These are phyloP conservation scores for Sylvietta virens DNA, from an alignment of 2,113 vertebrate genomes.

Conservation along the genomic window DNA sequence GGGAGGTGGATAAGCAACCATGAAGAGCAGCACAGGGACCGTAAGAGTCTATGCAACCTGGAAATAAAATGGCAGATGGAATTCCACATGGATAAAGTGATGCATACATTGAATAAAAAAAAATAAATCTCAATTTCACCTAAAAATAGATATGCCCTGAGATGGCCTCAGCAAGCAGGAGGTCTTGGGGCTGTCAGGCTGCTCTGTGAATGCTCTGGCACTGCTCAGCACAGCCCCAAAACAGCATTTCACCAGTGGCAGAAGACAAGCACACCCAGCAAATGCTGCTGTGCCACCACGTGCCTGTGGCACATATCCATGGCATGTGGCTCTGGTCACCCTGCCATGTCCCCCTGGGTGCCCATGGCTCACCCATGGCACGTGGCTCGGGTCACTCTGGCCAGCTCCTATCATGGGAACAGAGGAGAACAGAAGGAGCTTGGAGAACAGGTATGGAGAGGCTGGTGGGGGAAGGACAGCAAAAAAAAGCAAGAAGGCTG, in stretches of 20 bases:
- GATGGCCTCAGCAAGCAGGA: neutral
- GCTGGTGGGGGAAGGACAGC: neutral
- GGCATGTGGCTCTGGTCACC: neutral
- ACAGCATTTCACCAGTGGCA: neutral
- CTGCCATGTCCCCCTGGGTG: neutral
- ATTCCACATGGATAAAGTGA: neutral
- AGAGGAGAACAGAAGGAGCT: neutral
- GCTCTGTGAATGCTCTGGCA: neutral
- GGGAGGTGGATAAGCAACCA: neutral
- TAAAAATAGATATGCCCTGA: neutral
- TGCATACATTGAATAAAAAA: neutral
- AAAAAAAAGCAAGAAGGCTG: neutral
- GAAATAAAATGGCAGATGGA: neutral
- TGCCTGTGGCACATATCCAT: neutral
- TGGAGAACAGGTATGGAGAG: fast-evolving
- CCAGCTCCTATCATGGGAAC: fast-evolving
- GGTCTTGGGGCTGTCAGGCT: neutral
- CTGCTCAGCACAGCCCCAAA: neutral
- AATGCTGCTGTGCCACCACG: fast-evolving
- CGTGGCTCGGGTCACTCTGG: neutral
- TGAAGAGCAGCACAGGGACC: neutral
- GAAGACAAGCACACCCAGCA: neutral
- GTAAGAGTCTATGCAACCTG: neutral
- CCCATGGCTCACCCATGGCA: neutral
- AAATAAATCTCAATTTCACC: neutral